Evolutionary conservation across 2,888 invertebrate genomes (phyloP).

Genomic region (Drosophila algonquin): DNA sequence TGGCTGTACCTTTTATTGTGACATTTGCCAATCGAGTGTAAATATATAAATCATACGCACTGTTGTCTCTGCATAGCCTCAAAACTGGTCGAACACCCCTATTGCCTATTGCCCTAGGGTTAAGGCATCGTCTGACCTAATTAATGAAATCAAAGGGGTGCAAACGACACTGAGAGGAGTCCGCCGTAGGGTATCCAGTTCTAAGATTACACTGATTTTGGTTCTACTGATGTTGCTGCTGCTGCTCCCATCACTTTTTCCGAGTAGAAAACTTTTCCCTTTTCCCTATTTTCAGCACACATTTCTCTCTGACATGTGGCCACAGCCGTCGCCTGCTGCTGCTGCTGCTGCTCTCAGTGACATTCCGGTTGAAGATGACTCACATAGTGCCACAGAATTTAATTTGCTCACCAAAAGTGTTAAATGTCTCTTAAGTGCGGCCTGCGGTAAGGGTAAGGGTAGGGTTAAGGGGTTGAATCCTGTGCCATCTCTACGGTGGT

Average conservation of each 20-base stretch:
- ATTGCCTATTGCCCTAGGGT: conserved; percentile 33
- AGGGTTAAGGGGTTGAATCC: conserved; percentile 32
- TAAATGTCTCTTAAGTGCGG: conserved; percentile 42
- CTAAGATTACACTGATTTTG: background rate
- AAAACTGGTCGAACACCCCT: conserved; percentile 46
- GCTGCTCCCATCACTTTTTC: conserved; percentile 29
- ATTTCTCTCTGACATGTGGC: conserved; percentile 68
- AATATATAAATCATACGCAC: conserved; percentile 74
- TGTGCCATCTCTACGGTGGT: conserved; percentile 39
- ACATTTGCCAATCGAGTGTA: conserved; percentile 57
- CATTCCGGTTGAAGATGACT: conserved; percentile 79
- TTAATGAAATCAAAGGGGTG: conserved; percentile 42
- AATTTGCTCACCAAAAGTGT: conserved; percentile 66
- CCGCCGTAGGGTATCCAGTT: background rate
- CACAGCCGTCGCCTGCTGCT: conserved; percentile 36
- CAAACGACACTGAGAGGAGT: conserved; percentile 17
- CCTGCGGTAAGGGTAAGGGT: conserved; percentile 29
- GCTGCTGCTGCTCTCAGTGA: conserved; percentile 52
- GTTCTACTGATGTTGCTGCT: conserved; percentile 2
- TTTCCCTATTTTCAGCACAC: conserved; percentile 51
- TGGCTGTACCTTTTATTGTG: conserved; percentile 36
- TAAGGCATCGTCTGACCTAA: conserved; percentile 61
- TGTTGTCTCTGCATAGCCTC: conserved; percentile 41
- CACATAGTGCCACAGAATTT: conserved; percentile 57
- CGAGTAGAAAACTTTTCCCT: conserved; percentile 67